Evolutionary conservation across 2,113 vertebrate genomes (phyloP).

Genomic region (Galemys pyrenaicus): DNA sequence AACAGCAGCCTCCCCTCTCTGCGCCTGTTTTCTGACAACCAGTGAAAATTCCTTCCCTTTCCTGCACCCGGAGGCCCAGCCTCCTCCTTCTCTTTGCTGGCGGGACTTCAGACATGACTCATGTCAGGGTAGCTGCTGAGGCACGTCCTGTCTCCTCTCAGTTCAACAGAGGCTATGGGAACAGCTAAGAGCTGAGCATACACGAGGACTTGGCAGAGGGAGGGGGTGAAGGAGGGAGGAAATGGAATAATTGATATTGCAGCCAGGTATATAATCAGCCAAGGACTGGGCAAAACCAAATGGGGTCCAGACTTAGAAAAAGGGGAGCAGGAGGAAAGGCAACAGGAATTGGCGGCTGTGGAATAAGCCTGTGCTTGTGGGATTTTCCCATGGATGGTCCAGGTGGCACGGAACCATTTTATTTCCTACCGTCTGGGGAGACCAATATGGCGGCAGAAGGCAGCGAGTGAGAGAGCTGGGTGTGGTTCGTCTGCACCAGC

Average conservation of each 20-base stretch:
- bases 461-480: background rate
- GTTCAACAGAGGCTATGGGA: constrained; percentile 68
- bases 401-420: background rate
- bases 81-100: constrained; percentile 28
- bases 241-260: constrained; percentile 19
- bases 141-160: constrained; percentile 62
- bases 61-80: constrained; percentile 10
- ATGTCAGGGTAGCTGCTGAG: constrained; percentile 65
- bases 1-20: background rate
- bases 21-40: constrained; percentile 5
- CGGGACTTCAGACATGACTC: constrained; percentile 74
- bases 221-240: background rate
- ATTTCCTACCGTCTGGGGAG: background rate
- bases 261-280: constrained; percentile 47
- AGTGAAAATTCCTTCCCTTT: constrained; percentile 34
- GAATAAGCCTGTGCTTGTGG: background rate
- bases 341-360: background rate
- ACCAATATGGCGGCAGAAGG: constrained; percentile 16
- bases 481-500: background rate
- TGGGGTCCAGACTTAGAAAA: background rate
- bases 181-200: constrained; percentile 50
- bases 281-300: background rate
- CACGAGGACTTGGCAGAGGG: constrained; percentile 6
- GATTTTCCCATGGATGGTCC: constrained; percentile 43
- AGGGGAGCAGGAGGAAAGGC: background rate